Percentiles rank a stretch among this genome's conserved stretches.
phyloP scores from a whole-genome alignment of 2,888 invertebrate genomes.

The Seladonia tumulorum region DNA sequence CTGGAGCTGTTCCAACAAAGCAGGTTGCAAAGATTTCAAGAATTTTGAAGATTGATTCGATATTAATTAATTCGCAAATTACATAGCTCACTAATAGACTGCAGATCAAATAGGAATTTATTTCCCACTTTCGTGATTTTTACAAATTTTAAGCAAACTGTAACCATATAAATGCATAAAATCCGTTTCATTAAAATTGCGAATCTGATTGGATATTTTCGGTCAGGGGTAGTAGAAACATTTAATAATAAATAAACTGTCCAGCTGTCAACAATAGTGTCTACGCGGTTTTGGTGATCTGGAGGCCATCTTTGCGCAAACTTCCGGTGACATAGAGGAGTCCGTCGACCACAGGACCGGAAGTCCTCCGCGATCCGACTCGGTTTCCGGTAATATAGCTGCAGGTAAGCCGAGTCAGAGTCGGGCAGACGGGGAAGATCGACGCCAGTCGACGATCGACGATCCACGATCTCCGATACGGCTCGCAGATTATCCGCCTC shows the following conservation, averaged over 20 bases:
- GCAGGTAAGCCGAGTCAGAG: slow-evolving; percentile 41
- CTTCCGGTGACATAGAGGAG: neutral
- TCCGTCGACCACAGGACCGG: slow-evolving; percentile 11
- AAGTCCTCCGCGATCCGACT: slow-evolving; percentile 34
- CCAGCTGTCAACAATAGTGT: neutral
- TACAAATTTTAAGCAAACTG: neutral
- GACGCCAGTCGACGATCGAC: slow-evolving; percentile 18
- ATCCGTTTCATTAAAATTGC: neutral
- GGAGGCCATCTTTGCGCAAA: neutral
- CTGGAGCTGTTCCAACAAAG: too few species aligned
- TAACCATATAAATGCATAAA: neutral
- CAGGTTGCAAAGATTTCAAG: too few species aligned
- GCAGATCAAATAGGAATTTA: too few species aligned
- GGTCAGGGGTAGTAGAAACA: neutral
- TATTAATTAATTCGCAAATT: too few species aligned
- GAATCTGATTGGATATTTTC: neutral
- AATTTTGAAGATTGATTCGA: too few species aligned
- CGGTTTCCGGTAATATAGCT: slow-evolving; percentile 15
- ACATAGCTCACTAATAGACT: too few species aligned
- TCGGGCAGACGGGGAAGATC: neutral
- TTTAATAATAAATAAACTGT: neutral
- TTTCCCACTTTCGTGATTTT: too few species aligned
- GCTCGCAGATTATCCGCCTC: neutral
- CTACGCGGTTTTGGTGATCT: neutral
- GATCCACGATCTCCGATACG: slow-evolving; percentile 28